Percentiles rank a stretch among this genome's conserved stretches.
These are phyloP conservation scores for Episyrphus balteatus DNA, from an alignment of 1,140 invertebrate species.

Conservation along the genomic window DNA sequence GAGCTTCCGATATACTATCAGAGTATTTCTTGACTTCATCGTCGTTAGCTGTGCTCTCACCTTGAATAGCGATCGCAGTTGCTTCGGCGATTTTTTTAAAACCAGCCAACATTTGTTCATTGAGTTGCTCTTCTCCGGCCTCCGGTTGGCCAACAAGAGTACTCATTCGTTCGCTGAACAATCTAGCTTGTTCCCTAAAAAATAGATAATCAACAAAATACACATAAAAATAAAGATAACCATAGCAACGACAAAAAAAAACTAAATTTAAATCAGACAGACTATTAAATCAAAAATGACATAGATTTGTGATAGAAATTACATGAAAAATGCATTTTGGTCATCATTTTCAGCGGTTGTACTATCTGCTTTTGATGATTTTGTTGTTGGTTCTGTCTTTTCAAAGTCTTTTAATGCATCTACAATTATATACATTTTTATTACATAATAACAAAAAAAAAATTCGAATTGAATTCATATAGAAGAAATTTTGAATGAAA, in stretches of 20 bases:
- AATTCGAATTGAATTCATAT: conserved; percentile 1
- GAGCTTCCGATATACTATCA: conserved; percentile 34
- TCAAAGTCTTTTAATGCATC: conserved; percentile 44
- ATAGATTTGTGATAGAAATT: conserved; percentile 5
- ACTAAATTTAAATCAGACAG: background rate
- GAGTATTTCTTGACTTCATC: conserved; percentile 34
- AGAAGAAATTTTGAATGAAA: background rate
- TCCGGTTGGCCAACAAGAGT: conserved; percentile 30
- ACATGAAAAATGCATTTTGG: conserved; percentile 29
- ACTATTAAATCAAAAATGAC: background rate
- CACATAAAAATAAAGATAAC: background rate
- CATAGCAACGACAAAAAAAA: conserved; percentile 18
- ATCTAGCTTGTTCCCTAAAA: conserved; percentile 31
- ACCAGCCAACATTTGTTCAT: conserved; percentile 30
- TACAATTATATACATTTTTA: conserved; percentile 13
- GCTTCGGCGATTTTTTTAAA: conserved; percentile 36
- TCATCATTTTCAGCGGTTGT: conserved; percentile 3
- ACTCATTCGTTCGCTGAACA: conserved; percentile 31
- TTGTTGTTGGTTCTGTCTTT: conserved; percentile 19
- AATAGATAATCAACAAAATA: no score
- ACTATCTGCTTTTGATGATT: conserved; percentile 5
- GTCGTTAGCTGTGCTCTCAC: conserved; percentile 24
- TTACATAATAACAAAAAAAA: conserved; percentile 8
- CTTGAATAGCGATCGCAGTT: conserved; percentile 27
- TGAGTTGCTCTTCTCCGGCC: conserved; percentile 25